Percentiles rank a stretch among this genome's conserved stretches.
Evolutionary conservation across 2,888 invertebrate species (phyloP).

Genomic region (Lepas anatifera): DNA sequence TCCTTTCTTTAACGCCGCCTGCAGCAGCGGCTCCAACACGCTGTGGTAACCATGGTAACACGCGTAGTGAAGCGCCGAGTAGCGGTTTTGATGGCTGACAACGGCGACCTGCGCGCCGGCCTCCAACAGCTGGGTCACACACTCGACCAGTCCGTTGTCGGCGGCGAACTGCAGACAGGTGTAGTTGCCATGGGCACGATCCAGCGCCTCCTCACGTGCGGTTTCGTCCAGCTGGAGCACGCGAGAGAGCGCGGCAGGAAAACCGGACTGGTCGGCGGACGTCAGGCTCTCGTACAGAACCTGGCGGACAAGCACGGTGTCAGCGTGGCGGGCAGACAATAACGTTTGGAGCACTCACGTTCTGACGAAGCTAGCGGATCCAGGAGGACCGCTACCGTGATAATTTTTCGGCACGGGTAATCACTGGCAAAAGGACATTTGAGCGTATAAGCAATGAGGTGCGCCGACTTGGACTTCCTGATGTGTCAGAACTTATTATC

Average conservation of each 20-base stretch:
- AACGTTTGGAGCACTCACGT: too few relatives aligned
- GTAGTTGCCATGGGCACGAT: conserved; percentile 21
- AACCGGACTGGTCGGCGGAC: conserved; percentile 15
- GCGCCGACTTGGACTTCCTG: too few relatives aligned
- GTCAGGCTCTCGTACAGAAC: conserved; percentile 21
- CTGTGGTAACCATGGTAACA: conserved; percentile 19
- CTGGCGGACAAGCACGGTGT: conserved; percentile 12
- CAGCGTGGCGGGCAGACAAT: too few relatives aligned
- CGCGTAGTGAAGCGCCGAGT: not conserved
- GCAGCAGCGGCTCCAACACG: conserved; percentile 18
- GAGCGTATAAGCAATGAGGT: too few relatives aligned
- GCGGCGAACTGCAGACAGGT: conserved; percentile 24
- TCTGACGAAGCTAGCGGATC: too few relatives aligned
- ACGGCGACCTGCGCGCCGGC: conserved; percentile 40
- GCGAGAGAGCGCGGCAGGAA: conserved; percentile 15
- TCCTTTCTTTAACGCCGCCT: conserved; percentile 11
- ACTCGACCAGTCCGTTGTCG: conserved; percentile 33
- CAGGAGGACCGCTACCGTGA: too few relatives aligned
- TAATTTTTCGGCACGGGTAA: too few relatives aligned
- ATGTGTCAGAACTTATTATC: too few relatives aligned
- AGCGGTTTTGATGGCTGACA: not conserved
- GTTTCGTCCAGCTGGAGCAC: not conserved
- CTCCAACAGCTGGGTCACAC: conserved; percentile 45
- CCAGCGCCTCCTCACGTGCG: conserved; percentile 17
- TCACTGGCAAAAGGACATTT: too few relatives aligned